Evolutionary conservation across 2,888 invertebrate species (phyloP).

Genomic region (Drosophila longiperda): DNA sequence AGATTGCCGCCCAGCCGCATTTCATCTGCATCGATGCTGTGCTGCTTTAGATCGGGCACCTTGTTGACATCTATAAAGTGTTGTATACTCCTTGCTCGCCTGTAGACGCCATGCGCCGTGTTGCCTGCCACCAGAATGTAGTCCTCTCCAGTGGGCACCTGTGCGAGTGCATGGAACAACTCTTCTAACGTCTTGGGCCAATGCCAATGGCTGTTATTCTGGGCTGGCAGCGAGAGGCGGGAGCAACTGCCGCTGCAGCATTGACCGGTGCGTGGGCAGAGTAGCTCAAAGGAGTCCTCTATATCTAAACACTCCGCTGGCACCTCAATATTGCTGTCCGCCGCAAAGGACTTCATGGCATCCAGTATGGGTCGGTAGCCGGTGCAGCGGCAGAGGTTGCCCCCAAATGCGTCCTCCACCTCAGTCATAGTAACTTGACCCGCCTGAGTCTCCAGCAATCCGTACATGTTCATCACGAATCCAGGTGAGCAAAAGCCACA

Average conservation of each 20-base stretch:
- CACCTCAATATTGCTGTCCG: conserved; percentile 86
- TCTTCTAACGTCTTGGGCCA: conserved; percentile 77
- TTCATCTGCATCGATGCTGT: conserved; percentile 79
- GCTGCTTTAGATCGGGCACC: conserved; percentile 87
- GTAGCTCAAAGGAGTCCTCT: conserved; percentile 77
- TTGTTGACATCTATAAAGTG: conserved; percentile 88
- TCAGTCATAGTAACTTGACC: conserved; percentile 87
- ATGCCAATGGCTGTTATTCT: conserved; percentile 67
- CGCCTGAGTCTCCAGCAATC: conserved; percentile 85
- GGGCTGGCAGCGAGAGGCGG: conserved; percentile 12
- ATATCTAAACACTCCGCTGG: conserved; percentile 85
- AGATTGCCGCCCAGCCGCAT: conserved; percentile 83
- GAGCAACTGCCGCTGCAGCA: conserved; percentile 81
- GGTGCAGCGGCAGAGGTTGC: conserved; percentile 92
- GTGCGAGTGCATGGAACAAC: conserved; percentile 82
- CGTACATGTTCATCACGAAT: conserved; percentile 91
- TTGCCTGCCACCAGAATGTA: conserved; percentile 92
- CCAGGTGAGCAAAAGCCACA: conserved; percentile 93
- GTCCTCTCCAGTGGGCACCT: conserved; percentile 75
- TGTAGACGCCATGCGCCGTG: conserved; percentile 89
- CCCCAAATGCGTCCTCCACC: conserved; percentile 91
- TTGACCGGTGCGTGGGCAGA: conserved; percentile 76
- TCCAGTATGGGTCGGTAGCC: conserved; percentile 92
- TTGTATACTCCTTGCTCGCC: conserved; percentile 77
- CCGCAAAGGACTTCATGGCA: conserved; percentile 91